These are phyloP conservation scores for Sebastes goodei DNA, from an alignment of 2,797 vertebrate species.

Conservation along the genomic window DNA sequence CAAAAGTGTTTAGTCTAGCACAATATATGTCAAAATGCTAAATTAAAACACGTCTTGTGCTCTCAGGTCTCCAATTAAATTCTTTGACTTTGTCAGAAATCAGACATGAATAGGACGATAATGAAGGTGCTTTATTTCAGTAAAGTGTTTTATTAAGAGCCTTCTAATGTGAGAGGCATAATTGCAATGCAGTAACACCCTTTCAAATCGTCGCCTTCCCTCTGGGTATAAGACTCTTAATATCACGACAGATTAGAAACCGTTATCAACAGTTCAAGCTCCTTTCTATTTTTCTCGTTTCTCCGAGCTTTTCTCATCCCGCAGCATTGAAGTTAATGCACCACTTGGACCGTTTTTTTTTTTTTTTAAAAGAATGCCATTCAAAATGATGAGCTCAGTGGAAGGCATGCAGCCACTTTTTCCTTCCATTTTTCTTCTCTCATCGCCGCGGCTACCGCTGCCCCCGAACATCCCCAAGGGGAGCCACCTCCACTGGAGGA, in stretches of 20 bases:
- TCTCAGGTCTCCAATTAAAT: not conserved
- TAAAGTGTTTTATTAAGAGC: slow-evolving; percentile 23
- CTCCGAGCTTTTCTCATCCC: not conserved
- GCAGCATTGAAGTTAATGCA: slow-evolving; percentile 11
- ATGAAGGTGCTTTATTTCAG: slow-evolving; percentile 22
- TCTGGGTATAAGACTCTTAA: slow-evolving; percentile 13
- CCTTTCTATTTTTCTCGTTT: slow-evolving; percentile 2
- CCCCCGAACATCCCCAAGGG: slow-evolving; percentile 46
- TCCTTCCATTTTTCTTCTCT: slow-evolving; percentile 42
- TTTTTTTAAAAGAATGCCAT: slow-evolving; percentile 51
- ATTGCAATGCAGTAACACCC: slow-evolving; percentile 22
- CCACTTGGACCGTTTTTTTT: slow-evolving; percentile 18
- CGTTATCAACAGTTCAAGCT: slow-evolving; percentile 23
- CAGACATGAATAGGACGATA: slow-evolving; percentile 8
- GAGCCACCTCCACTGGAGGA: slow-evolving; percentile 35
- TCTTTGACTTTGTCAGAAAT: slow-evolving; percentile 7
- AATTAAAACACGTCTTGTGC: not conserved
- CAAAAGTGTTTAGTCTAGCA: not conserved
- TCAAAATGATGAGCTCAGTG: slow-evolving; percentile 55
- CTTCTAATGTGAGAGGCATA: slow-evolving; percentile 27
- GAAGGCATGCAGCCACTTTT: slow-evolving; percentile 39
- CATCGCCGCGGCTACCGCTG: slow-evolving; percentile 34
- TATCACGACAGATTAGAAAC: slow-evolving; percentile 32
- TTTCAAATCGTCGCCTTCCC: slow-evolving; percentile 3
- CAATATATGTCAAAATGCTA: not conserved